These are phyloP conservation scores for Neodiprion virginianus DNA, from an alignment of 1,140 invertebrate species.

Conservation along the genomic window DNA sequence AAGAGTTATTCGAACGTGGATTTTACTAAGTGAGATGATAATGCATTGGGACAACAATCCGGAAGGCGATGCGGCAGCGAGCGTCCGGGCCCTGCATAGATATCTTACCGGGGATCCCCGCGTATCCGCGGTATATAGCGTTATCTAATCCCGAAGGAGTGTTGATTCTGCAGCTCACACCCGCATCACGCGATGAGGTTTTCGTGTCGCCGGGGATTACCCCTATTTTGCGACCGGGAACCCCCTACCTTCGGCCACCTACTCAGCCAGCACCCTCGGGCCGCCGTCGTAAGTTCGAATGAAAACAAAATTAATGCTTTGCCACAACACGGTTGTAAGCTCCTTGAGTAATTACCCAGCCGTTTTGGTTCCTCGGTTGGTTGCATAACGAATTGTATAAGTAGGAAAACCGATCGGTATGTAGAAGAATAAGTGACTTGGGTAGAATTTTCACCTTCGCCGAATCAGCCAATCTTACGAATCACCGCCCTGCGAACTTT, in stretches of 20 bases:
- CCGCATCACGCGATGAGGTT: conserved; percentile 4
- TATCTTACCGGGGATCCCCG: too few species aligned
- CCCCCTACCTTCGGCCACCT: background rate
- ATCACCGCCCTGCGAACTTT: too few species aligned
- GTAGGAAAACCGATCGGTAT: background rate
- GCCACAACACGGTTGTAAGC: background rate
- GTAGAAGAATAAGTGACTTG: background rate
- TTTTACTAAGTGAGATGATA: conserved; percentile 5
- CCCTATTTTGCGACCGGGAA: background rate
- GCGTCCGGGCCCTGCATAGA: too few species aligned
- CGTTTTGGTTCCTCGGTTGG: background rate
- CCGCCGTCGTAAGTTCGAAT: background rate
- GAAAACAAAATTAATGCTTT: background rate
- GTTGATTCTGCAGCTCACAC: conserved; percentile 2
- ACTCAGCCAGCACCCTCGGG: background rate
- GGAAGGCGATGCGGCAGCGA: background rate
- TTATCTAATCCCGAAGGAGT: background rate
- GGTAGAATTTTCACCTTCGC: too few species aligned
- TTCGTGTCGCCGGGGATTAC: background rate
- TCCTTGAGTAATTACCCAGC: conserved; percentile 2
- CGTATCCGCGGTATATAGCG: background rate
- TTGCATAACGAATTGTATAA: background rate
- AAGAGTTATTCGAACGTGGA: background rate
- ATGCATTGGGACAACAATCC: background rate
- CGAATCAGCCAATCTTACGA: too few species aligned